Evolutionary conservation across 1,140 invertebrate genomes (phyloP).

Genomic region (Harlomillsia oculata): DNA sequence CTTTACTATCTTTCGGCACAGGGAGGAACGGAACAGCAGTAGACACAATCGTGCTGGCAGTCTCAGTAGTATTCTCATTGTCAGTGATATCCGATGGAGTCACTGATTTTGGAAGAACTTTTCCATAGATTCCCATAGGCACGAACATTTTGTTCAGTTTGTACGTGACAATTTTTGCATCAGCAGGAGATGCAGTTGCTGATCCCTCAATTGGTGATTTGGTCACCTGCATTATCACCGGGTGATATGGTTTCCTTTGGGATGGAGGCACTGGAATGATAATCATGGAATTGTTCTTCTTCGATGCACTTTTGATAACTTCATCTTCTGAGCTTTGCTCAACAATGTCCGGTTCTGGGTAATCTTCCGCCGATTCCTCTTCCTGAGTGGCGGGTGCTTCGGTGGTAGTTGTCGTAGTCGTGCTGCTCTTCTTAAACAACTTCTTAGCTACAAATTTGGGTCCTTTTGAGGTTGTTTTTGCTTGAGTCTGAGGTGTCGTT

Average conservation of each 20-base stretch:
- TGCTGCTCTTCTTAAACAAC: no score
- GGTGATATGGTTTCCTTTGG: conserved; percentile 31
- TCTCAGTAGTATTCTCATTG: not conserved
- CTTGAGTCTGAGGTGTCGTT: no score
- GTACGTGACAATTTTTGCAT: conserved; percentile 22
- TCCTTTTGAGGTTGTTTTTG: no score
- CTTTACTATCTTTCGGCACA: not conserved
- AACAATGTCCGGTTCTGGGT: not conserved
- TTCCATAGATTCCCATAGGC: conserved; percentile 34
- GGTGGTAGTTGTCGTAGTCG: not conserved
- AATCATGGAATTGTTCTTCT: conserved; percentile 24
- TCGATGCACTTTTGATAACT: not conserved
- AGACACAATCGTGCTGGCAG: conserved; percentile 1
- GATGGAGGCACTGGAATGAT: conserved; percentile 31
- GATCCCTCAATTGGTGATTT: conserved; percentile 7
- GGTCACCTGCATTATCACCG: conserved; percentile 33
- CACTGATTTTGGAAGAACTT: conserved; percentile 21
- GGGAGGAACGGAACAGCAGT: conserved; percentile 16
- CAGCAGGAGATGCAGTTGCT: conserved; percentile 8
- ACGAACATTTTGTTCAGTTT: conserved; percentile 36
- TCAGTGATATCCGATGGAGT: not conserved
- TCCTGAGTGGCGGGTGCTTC: not conserved
- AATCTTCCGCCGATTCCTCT: not conserved
- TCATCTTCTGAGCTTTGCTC: not conserved
- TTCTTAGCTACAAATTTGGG: no score